Evolutionary conservation across 2,888 invertebrate species (phyloP).

Genomic region (Stomorhina lunata): DNA sequence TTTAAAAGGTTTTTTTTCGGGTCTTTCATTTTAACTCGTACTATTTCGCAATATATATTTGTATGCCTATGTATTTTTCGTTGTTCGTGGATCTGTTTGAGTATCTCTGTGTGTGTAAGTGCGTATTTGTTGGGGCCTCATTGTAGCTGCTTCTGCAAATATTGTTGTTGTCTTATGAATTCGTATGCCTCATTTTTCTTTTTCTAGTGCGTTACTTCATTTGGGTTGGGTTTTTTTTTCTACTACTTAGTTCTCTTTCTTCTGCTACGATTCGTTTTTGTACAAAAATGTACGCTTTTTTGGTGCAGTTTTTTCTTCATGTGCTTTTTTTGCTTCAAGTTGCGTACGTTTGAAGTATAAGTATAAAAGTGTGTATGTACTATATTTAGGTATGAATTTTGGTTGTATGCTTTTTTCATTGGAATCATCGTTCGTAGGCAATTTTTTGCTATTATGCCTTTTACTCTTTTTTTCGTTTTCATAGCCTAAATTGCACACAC

Average conservation of each 20-base stretch:
- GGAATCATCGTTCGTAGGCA: slow-evolving; percentile 57
- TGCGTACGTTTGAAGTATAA: slow-evolving; percentile 6
- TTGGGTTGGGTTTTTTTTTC: slow-evolving; percentile 38
- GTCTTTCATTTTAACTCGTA: slow-evolving; percentile 38
- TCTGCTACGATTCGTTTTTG: background rate
- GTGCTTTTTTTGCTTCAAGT: slow-evolving; percentile 25
- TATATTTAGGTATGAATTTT: background rate
- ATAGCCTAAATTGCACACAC: slow-evolving; percentile 53
- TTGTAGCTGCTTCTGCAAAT: background rate
- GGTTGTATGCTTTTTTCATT: slow-evolving; percentile 63
- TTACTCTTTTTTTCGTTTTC: slow-evolving; percentile 41
- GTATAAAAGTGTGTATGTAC: too few relatives aligned
- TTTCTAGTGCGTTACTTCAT: slow-evolving; percentile 54
- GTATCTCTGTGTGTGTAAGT: background rate
- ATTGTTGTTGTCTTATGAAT: background rate
- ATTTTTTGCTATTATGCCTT: slow-evolving; percentile 49
- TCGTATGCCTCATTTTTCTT: slow-evolving; percentile 41
- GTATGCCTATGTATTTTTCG: background rate
- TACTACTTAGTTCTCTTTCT: background rate
- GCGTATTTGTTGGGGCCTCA: slow-evolving; percentile 11
- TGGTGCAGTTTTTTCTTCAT: slow-evolving; percentile 46
- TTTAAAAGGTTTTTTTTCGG: slow-evolving; percentile 13
- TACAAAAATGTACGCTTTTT: background rate
- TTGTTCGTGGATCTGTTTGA: background rate
- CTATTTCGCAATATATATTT: slow-evolving; percentile 39